Percentiles rank a stretch among this genome's conserved stretches.
Conservation (phyloP, 2,888 invertebrate species). For the Ennomos erosarius region DNA sequence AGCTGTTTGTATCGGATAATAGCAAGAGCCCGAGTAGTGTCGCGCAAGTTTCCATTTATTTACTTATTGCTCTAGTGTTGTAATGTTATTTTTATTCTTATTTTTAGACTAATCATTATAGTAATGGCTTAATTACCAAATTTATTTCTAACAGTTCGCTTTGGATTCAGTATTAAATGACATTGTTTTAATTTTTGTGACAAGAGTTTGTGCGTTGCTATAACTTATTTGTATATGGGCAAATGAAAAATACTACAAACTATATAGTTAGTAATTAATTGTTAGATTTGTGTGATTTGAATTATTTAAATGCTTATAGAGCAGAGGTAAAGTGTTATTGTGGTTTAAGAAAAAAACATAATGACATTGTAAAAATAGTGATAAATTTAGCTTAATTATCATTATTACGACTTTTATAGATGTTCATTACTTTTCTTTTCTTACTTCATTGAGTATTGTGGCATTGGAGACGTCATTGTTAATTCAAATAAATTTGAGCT, state of each 20-base stretch:
- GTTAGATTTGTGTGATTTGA: slow-evolving; percentile 85
- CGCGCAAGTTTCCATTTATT: slow-evolving; percentile 70
- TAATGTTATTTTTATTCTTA: slow-evolving; percentile 72
- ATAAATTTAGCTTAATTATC: slow-evolving; percentile 85
- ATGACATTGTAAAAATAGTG: slow-evolving; percentile 85
- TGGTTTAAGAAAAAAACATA: slow-evolving; percentile 83
- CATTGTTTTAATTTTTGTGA: slow-evolving; percentile 69
- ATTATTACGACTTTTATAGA: slow-evolving; percentile 86
- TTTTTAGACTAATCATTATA: slow-evolving; percentile 63
- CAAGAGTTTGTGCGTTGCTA: slow-evolving; percentile 67
- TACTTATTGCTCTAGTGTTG: slow-evolving; percentile 64
- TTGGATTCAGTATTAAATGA: slow-evolving; percentile 82
- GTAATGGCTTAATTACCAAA: slow-evolving; percentile 82
- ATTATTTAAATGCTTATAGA: slow-evolving; percentile 84
- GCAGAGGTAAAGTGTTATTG: slow-evolving; percentile 83
- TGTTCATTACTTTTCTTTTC: slow-evolving; percentile 84
- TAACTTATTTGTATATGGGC: slow-evolving; percentile 83
- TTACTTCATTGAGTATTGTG: slow-evolving; percentile 85
- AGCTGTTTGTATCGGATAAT: slow-evolving; percentile 63
- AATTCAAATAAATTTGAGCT: slow-evolving; percentile 85
- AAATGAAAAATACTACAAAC: slow-evolving; percentile 74
- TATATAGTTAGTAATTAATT: slow-evolving; percentile 84
- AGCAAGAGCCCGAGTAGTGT: slow-evolving; percentile 74
- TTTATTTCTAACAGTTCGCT: slow-evolving; percentile 76
- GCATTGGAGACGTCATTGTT: slow-evolving; percentile 85